phyloP scores from a whole-genome alignment of 2,888 invertebrate species.

The Hirtodrosophila alboralis region DNA sequence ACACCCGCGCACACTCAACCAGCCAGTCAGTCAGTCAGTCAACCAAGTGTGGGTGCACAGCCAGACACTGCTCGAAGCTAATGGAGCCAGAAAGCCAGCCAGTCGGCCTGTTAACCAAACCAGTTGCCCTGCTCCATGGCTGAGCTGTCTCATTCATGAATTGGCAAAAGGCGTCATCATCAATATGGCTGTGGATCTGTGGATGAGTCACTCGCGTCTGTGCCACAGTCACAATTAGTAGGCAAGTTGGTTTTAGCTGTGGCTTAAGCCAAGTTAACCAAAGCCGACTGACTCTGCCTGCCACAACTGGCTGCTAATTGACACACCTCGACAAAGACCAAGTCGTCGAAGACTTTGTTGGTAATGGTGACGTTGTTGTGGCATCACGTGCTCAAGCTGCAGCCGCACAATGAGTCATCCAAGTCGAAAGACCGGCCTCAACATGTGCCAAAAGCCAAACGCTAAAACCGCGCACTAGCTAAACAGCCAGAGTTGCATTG shows the following conservation, averaged over 20 bases:
- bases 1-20: slow-evolving; percentile 46
- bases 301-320: slow-evolving; percentile 72
- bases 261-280: slow-evolving; percentile 22
- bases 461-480: slow-evolving; percentile 1
- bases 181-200: slow-evolving; percentile 19
- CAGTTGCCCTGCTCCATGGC: slow-evolving; percentile 29
- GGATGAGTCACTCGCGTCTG: slow-evolving; percentile 41
- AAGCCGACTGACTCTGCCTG: slow-evolving; percentile 26
- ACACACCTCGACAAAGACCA: slow-evolving; percentile 65
- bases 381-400: slow-evolving; percentile 65
- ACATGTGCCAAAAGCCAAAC: slow-evolving; percentile 53
- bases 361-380: slow-evolving; percentile 34
- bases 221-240: slow-evolving; percentile 48
- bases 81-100: slow-evolving; percentile 34
- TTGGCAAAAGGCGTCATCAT: slow-evolving; percentile 63
- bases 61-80: slow-evolving; percentile 26
- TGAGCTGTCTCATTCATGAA: slow-evolving; percentile 55
- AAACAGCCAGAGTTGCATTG: too few relatives aligned
- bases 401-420: slow-evolving; percentile 56
- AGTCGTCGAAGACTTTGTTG: slow-evolving; percentile 3
- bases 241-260: slow-evolving; percentile 46
- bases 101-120: slow-evolving; percentile 30
- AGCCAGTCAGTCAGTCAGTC: slow-evolving; percentile 6
- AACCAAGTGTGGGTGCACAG: slow-evolving; percentile 66
- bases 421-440: slow-evolving; percentile 38